Conservation (phyloP, 1,140 invertebrate genomes). For the Solenopsis invicta region DNA sequence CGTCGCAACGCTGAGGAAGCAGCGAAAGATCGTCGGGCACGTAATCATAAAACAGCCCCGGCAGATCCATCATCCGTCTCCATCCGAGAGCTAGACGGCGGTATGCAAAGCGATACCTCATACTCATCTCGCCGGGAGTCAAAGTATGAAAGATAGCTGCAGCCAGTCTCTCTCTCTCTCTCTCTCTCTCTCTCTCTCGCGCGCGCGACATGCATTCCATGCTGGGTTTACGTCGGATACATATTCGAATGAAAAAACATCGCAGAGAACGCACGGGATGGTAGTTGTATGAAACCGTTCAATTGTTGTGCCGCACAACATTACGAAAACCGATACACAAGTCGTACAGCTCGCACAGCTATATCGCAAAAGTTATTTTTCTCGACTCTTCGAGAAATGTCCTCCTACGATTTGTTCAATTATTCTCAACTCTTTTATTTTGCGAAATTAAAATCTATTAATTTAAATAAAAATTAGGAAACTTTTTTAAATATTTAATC, state of each 20-base stretch:
- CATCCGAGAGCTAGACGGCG: slow-evolving; percentile 46
- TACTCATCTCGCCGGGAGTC: slow-evolving; percentile 71
- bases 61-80: slow-evolving; percentile 68
- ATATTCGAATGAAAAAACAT: slow-evolving; percentile 56
- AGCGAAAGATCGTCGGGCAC: slow-evolving; percentile 31
- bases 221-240: slow-evolving; percentile 50
- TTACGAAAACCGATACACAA: slow-evolving; percentile 1
- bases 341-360: background rate
- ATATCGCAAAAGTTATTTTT: background rate
- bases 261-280: slow-evolving; percentile 14
- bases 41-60: slow-evolving; percentile 70
- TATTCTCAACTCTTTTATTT: background rate
- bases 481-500: background rate
- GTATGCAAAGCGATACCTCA: slow-evolving; percentile 49
- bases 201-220: slow-evolving; percentile 14
- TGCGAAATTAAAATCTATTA: background rate
- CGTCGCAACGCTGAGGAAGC: background rate
- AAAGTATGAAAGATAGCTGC: slow-evolving; percentile 72
- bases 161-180: background rate
- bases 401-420: background rate
- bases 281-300: slow-evolving; percentile 50
- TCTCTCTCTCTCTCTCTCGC: background rate
- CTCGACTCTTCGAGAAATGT: background rate
- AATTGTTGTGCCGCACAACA: slow-evolving; percentile 10
- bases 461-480: background rate